Evolutionary conservation across 2,113 vertebrate species (phyloP), one percentile per base, ranked within the genome.

Genomic region (Tragulus kanchil): DNA sequence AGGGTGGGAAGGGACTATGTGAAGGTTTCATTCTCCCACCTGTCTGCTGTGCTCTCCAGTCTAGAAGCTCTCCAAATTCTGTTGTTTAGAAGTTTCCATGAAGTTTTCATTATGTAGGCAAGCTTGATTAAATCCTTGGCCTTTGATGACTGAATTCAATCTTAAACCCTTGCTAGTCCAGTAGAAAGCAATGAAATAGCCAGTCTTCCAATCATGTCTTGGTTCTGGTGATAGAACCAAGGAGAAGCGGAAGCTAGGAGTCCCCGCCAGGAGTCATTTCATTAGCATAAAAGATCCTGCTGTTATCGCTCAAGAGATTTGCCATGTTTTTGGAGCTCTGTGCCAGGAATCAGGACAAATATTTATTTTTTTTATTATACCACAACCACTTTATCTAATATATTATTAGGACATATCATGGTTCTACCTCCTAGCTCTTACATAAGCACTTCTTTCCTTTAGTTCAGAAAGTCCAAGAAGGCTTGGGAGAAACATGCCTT

Each of bases 1-100:
- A 4, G 11, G 9, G 19, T 0, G 12, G 15, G 6, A 6, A 6
- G 25, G 14, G 9, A 42, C 77, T n/a, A 19, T 2, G 0, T 0
- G 28, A 42, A 31, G 17, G 17, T 69, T 54, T 36, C 50, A 48
- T 64, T 5, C 26, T 42, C 12, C 19, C 25, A 56, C n/a, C 25
- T 26, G 1, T 19, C 61, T 14, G 3, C 36, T 48, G 28, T 31
- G 28, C n/a, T 67, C 61, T 23, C 8, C 52, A 90, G 64, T 17
- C 16, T 77, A 81, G 56, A 65, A 52, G n/a, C 23, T 71, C 59
- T 77, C 67, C 48, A 90, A 83, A 79, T 12, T 28, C 17, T 26
- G 62, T 36, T 62, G 61, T 64, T 88, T 11, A 69, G 2, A 6
- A 42, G 4, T 52, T 17, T 95, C 45, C 52, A 42, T 64, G 1